Base-by-base conservation (phyloP, 30 jellyfish, hydroid and myxozoan species). In the Turritopsis dohrnii region DNA sequence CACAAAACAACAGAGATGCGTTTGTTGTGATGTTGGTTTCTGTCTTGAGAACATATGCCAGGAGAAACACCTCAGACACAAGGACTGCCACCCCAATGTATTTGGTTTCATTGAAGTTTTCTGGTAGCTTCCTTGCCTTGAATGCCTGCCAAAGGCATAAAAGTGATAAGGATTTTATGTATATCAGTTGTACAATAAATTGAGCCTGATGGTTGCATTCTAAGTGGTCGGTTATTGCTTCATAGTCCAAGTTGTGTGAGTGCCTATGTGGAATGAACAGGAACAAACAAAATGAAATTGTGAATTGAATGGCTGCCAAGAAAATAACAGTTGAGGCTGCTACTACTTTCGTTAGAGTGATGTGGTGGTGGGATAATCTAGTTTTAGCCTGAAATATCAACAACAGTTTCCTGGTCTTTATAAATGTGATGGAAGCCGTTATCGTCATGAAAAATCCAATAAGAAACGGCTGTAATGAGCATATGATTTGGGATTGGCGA, bases 61-160 rank as follows among this genome's bases (percentile, higher is more conserved):
- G 83, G 52, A 74, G 41, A 30, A 25, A 25, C 9, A 25, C 66
- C 22, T 30, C 54, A 21, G 66, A 74, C 66, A 74, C 19, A 17
- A 25, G 27, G 74, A 25, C 83, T 25, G 54, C 83, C 26, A 74
- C 41, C 0, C 66, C 66, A 1, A 74, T 25, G 73, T 22, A 30
- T 74, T 74, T 74, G 52, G 66, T 74, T 74, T 74, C 66, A 21
- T 74, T 74, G 83, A 74, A 74, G 41, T 74, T 74, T 74, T 74
- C 66, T 7, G 77, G 77, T 23, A 69, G 77, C 77, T 69, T 69
- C 30, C 77, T 69, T 23, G 77, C 77, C 30, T 69, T 69, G 30
- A 69, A 69, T 69, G 77, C 77, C 30, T 69, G 77, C 28, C 28
- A 27, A 69, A 69, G 77, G 77, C 77, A 69, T n/a, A 69, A n/a